Conservation (phyloP, 1,140 invertebrate species). For the Drosophila kepulauana region DNA sequence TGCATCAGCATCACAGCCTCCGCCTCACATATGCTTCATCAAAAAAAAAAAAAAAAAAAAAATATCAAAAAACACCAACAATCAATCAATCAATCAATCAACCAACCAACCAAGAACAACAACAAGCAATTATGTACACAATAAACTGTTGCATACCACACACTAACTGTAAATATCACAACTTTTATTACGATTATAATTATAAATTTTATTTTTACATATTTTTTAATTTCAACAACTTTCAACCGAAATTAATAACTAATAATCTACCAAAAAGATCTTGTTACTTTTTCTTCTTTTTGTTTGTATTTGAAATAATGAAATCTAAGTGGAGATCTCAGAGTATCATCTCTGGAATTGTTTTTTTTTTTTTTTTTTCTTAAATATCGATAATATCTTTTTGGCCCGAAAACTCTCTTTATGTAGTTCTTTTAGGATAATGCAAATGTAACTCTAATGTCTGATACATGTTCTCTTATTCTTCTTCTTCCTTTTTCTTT, state of each 20-base stretch:
- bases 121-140: slow-evolving; percentile 59
- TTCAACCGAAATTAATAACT: slow-evolving; percentile 18
- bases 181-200: slow-evolving; percentile 55
- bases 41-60: slow-evolving; percentile 38
- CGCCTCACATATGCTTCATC: slow-evolving; percentile 46
- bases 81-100: slow-evolving; percentile 55
- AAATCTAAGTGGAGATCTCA: slow-evolving; percentile 2
- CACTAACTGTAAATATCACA: slow-evolving; percentile 84
- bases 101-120: slow-evolving; percentile 50
- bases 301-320: slow-evolving; percentile 27
- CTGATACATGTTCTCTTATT: slow-evolving; percentile 47
- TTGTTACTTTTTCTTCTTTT: slow-evolving; percentile 68
- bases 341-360: not conserved
- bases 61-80: slow-evolving; percentile 44
- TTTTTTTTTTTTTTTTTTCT: too few species aligned
- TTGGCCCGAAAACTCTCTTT: slow-evolving; percentile 22
- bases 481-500: slow-evolving; percentile 46
- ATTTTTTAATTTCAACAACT: slow-evolving; percentile 45
- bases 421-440: slow-evolving; percentile 30
- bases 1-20: slow-evolving; percentile 30
- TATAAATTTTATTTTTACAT: slow-evolving; percentile 39
- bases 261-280: slow-evolving; percentile 43
- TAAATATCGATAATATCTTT: slow-evolving; percentile 20
- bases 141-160: slow-evolving; percentile 66
- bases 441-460: slow-evolving; percentile 38